Evolutionary conservation across 2,888 invertebrate species (phyloP).

Genomic region (Ichneumon xanthorius): DNA sequence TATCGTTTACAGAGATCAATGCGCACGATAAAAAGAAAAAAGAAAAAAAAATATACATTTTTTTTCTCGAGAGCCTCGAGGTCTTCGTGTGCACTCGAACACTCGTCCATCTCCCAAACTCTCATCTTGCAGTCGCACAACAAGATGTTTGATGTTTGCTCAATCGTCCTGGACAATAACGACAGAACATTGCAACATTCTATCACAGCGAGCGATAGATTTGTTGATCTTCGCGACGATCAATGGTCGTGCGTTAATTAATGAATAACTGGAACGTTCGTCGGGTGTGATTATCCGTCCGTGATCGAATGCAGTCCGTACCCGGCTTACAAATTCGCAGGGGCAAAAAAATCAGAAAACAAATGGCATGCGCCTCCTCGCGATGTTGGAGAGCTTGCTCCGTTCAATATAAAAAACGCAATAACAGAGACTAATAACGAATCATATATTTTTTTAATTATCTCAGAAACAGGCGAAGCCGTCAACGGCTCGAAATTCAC

Average conservation of each 20-base stretch:
- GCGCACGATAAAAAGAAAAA: conserved; percentile 2
- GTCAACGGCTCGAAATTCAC: conserved; percentile 4
- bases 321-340: background rate
- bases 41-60: background rate
- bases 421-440: conserved; percentile 30
- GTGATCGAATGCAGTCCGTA: conserved; percentile 24
- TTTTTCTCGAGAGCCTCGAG: background rate
- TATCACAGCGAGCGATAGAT: conserved; percentile 47
- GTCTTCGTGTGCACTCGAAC: background rate
- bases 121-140: conserved; percentile 51
- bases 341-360: background rate
- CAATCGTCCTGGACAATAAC: conserved; percentile 15
- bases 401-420: conserved; percentile 35
- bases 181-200: conserved; percentile 23
- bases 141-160: conserved; percentile 63
- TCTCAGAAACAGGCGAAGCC: conserved; percentile 5
- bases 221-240: conserved; percentile 31
- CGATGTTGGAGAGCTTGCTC: conserved; percentile 30
- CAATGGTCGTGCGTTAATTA: background rate
- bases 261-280: conserved; percentile 9
- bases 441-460: conserved; percentile 64
- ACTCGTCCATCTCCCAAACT: conserved; percentile 39
- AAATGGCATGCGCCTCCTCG: conserved; percentile 22
- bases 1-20: background rate
- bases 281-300: conserved; percentile 43